Base-by-base conservation (phyloP, 64 coral and sea anemone species). In the Pocillopora verrucosa region DNA sequence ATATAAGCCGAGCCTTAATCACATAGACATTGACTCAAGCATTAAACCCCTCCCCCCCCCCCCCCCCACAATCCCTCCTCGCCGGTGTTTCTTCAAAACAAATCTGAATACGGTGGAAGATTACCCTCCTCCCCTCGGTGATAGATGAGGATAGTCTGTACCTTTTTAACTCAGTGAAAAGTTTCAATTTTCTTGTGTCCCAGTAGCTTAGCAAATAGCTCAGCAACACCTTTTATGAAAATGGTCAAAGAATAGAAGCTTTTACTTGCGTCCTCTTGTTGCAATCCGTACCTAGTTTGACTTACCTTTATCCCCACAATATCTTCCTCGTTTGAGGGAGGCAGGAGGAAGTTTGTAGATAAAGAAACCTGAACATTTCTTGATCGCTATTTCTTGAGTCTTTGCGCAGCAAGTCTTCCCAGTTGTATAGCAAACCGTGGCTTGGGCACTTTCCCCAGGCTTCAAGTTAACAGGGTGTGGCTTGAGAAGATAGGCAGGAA, bases 291-390 rank as follows among this genome's bases (percentile, higher is more conserved):
- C 36, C 6, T 4, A 35, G 35, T 20, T 56, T 9, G 59, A 12
- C 22, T 65, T 41, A 84, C 81, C 63, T 84, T 13, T 22, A 16
- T 56, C 56, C 14, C 81, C 81, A 63, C 81, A 84, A 36, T 70
- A 84, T 22, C 81, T 68, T 56, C 15, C 81, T 25, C 81, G 41
- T 69, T 56, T 69, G 62, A 69, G 11, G 36, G 17, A 69, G n/a
- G 63, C 13, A 3, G 0, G 34, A n/a, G 62, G 81, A 17, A 84
- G 65, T 11, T 84, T 84, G 37, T 84, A 84, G 34, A 84, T 69
- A 36, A 69, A 84, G 37, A 84, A 84, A 69, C 38, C 81, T n/a
- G n/a, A n/a, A n/a, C n/a, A n/a, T n/a, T n/a, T n/a, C n/a, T 20
- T 69, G 17, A 85, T 72, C 82, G 19, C 16, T 68, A 85, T 85